Evolutionary conservation across 2,888 invertebrate species (phyloP), one percentile per base, ranked within the genome.

Genomic region (Ochlodes sylvanus): DNA sequence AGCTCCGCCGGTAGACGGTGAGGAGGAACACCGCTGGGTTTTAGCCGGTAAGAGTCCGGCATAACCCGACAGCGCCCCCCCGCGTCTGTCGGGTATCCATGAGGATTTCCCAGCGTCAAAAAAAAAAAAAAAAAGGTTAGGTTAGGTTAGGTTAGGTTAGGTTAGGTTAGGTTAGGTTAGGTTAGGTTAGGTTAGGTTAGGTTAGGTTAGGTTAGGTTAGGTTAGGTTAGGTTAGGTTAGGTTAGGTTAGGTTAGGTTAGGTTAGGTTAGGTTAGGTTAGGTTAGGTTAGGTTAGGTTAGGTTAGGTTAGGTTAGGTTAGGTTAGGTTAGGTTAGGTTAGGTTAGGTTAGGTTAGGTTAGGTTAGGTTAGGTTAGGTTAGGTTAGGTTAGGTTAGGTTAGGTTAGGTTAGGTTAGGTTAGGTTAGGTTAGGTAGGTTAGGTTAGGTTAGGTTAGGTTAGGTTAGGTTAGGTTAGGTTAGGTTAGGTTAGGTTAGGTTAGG

Each of bases 101-200:
- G n/a, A n/a, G n/a, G n/a, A n/a, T n/a, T n/a, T n/a, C n/a, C n/a
- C n/a, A n/a, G n/a, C n/a, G 67, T 69, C n/a, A n/a, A n/a, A n/a
- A n/a, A n/a, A n/a, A n/a, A n/a, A n/a, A n/a, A n/a, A n/a, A n/a
- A n/a, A n/a, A 54, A 65, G 69, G 65, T 17, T 52, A 38, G 56
- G 56, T 56, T 56, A 38, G 56, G 56, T 56, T 56, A 38, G 56
- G 56, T 56, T 56, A 38, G 56, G 56, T 56, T 56, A 38, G 56
- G 56, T 56, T 56, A 38, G 56, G 56, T 56, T 56, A 38, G 56
- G 56, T 56, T 56, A 38, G 56, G 56, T 56, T 56, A 38, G 56
- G 56, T 56, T 56, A 38, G 56, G 56, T 34, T 56, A 15, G 34
- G 56, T 34, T 56, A 15, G 34, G 56, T 34, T 56, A 15, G 34